phyloP scores from a whole-genome alignment of 2,113 vertebrate genomes.

The Leptobrachium leishanense region DNA sequence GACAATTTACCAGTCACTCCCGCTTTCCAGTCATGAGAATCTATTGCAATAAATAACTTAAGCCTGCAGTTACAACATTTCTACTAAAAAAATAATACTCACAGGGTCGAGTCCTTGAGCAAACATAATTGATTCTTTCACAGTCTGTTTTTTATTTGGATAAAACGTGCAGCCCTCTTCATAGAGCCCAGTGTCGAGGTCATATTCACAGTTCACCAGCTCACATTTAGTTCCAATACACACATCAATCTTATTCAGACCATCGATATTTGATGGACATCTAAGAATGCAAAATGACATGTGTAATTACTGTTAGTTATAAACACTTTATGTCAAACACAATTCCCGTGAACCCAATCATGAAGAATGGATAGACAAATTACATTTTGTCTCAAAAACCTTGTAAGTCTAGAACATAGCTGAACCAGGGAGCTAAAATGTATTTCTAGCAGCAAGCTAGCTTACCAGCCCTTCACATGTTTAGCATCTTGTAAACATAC shows the following conservation, averaged over 20 bases:
- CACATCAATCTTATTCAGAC: constrained; percentile 37
- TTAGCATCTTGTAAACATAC: no score
- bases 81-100: constrained; percentile 50
- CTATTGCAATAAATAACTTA: no score
- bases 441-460: no score
- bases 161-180: constrained; percentile 63
- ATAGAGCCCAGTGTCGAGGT: constrained; percentile 45
- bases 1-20: no score
- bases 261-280: constrained; percentile 57
- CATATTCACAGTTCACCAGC: constrained; percentile 42
- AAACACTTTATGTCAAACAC: background rate
- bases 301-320: background rate
- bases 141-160: constrained; percentile 52
- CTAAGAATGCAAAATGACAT: constrained; percentile 49
- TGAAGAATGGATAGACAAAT: no score
- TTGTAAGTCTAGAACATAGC: no score
- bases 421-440: no score
- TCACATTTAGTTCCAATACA: constrained; percentile 42
- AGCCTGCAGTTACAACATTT: no score
- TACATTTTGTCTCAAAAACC: no score
- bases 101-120: constrained; percentile 59
- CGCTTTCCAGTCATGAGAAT: no score
- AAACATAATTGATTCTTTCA: constrained; percentile 62
- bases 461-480: no score
- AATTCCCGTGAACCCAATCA: no score